phyloP scores from a whole-genome alignment of 2,113 vertebrate genomes.

The Dromas ardeola region DNA sequence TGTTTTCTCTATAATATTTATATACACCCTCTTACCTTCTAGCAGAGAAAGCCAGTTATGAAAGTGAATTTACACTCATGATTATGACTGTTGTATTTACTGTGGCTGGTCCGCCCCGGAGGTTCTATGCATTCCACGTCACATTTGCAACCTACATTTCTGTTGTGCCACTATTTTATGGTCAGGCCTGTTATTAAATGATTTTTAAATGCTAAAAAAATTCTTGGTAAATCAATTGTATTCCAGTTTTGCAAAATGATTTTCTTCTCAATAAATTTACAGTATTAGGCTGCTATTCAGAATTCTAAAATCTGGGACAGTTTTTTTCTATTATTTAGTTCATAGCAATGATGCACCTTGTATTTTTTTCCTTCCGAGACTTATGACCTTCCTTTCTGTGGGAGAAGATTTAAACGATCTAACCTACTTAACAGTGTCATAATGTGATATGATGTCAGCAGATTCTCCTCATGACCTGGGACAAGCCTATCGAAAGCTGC shows the following conservation, averaged over 20 bases:
- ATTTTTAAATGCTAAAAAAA: slow-evolving; percentile 24
- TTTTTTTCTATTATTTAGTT: neutral
- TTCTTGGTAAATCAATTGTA: slow-evolving; percentile 51
- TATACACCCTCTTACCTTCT: neutral
- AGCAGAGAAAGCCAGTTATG: neutral
- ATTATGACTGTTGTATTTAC: neutral
- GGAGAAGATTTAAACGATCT: slow-evolving; percentile 16
- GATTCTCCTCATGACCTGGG: neutral
- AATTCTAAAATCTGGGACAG: slow-evolving; percentile 36
- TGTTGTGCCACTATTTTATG: slow-evolving; percentile 13
- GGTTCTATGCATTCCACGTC: slow-evolving; percentile 41
- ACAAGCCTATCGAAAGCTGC: neutral
- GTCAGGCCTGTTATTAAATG: slow-evolving; percentile 28
- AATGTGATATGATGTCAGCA: neutral
- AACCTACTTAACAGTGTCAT: neutral
- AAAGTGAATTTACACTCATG: slow-evolving; percentile 18
- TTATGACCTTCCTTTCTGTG: slow-evolving; percentile 17
- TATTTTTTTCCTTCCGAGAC: neutral
- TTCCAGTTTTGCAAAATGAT: slow-evolving; percentile 18
- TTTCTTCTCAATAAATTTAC: slow-evolving; percentile 61
- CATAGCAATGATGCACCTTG: neutral
- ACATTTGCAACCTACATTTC: neutral
- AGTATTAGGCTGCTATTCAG: slow-evolving; percentile 59
- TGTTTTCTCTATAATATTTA: neutral
- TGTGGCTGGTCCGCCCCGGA: neutral